Base-by-base conservation (phyloP, 2,113 vertebrate species). In the Pomatorhinus ruficollis region DNA sequence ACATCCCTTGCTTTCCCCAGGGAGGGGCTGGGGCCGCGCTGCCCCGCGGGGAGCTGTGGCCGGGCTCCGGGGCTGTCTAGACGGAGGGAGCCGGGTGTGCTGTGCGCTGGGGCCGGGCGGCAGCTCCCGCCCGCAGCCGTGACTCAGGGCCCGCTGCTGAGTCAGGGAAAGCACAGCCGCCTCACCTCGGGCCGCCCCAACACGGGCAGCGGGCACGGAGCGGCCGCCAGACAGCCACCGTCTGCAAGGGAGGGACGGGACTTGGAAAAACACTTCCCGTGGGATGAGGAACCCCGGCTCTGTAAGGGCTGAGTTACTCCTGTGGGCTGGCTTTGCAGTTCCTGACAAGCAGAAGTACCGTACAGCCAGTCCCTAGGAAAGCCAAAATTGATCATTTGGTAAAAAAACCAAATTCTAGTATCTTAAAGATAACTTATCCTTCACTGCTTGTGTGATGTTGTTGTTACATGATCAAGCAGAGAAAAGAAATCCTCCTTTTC, bases 81-180 rank as follows among this genome's bases (percentile, higher is more conserved):
- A 97, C 97, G 3, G 77, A 63, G 25, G 25, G 85, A 63, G 66
- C 72, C 33, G 13, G 60, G 10, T 9, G 42, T 79, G 64, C 9
- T 85, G 52, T 31, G 91, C 74, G 21, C 49, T 4, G 6, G n/a
- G 13, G 52, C 86, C 96, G 95, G 95, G 54, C 90, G 30, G 91
- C 74, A 35, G 84, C 28, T 96, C 80, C 95, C 60, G 24, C 95
- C 50, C 20, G 37, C 63, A 6, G 14, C 45, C 75, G 35, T 97
- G 97, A 98, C 86, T 97, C 75, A 96, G 19, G 7, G 3, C 3
- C 39, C 40, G 8, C 27, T 49, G 96, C 97, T 97, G 97, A 97
- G 72, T 96, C 97, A 96, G 97, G 64, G 35, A 9, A 65, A 35
- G 17, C 28, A 10, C 37, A 11, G 63, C 6, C 30, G 35, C 87